phyloP scores from a whole-genome alignment of 2,113 vertebrate genomes.

The Harpagus bidentatus region DNA sequence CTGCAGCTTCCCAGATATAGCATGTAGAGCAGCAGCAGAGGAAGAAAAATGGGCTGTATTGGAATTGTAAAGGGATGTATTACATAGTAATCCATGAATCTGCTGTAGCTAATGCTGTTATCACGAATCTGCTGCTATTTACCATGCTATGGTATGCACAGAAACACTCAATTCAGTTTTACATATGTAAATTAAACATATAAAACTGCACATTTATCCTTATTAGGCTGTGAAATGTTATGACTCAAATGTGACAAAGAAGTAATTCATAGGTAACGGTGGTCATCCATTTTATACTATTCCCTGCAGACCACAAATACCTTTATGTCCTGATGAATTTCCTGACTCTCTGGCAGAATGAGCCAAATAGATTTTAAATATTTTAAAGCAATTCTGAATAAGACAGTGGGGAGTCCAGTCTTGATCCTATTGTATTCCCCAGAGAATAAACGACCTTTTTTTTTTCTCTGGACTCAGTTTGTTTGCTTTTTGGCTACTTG shows the following conservation, averaged over 20 bases:
- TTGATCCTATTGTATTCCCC: background rate
- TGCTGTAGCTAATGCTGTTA: conserved; percentile 19
- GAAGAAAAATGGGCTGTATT: background rate
- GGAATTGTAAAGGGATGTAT: conserved; percentile 4
- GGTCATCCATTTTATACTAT: conserved; percentile 14
- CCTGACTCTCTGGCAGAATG: background rate
- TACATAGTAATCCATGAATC: conserved; percentile 24
- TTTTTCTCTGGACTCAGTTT: background rate
- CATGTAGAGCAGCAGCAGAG: background rate
- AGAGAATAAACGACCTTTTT: background rate
- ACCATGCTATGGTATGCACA: background rate
- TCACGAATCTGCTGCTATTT: conserved; percentile 33
- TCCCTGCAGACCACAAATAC: conserved; percentile 24
- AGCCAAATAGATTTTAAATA: conserved; percentile 40
- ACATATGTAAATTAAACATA: conserved; percentile 56
- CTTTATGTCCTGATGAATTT: conserved; percentile 15
- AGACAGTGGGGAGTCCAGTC: background rate
- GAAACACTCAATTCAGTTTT: conserved; percentile 13
- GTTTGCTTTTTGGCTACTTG: background rate
- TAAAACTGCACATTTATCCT: conserved; percentile 47
- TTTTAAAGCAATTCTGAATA: conserved; percentile 30
- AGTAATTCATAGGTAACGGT: background rate
- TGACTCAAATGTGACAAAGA: conserved; percentile 44
- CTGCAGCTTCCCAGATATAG: background rate
- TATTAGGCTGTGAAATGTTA: conserved; percentile 59